phyloP scores from a whole-genome alignment of 2,888 invertebrate species.

The Malacosoma neustria region DNA sequence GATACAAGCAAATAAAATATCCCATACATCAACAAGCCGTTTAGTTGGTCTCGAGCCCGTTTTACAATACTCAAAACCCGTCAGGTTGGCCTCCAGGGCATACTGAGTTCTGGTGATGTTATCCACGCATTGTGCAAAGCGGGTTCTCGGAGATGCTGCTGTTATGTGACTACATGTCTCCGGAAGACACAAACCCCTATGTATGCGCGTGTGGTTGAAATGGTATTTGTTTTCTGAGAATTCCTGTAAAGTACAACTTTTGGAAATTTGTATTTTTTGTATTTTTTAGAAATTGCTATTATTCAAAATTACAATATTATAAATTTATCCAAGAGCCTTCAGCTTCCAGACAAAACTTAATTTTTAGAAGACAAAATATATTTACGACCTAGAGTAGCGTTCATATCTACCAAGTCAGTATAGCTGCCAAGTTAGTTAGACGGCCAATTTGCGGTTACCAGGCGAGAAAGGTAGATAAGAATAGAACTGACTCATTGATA shows the following conservation, averaged over 20 bases:
- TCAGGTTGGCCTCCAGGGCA: slow-evolving; percentile 25
- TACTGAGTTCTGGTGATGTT: slow-evolving; percentile 16
- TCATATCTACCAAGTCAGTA: too few relatives aligned
- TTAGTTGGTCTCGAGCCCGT: not conserved
- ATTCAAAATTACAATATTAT: too few relatives aligned
- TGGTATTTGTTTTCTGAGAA: slow-evolving; percentile 27
- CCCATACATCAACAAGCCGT: slow-evolving; percentile 13
- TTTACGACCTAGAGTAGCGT: too few relatives aligned
- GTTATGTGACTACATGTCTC: slow-evolving; percentile 22
- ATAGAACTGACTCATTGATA: too few relatives aligned
- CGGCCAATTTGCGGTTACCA: too few relatives aligned
- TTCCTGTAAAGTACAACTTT: slow-evolving; percentile 18
- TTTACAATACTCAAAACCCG: slow-evolving; percentile 26
- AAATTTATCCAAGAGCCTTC: too few relatives aligned
- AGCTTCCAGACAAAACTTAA: too few relatives aligned
- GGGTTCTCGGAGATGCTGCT: slow-evolving; percentile 8
- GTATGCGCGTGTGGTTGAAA: slow-evolving; percentile 40
- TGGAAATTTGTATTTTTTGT: too few relatives aligned
- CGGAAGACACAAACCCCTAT: slow-evolving; percentile 39
- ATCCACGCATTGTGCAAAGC: slow-evolving; percentile 32
- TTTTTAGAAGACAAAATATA: too few relatives aligned
- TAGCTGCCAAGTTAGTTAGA: too few relatives aligned
- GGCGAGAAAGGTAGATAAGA: too few relatives aligned
- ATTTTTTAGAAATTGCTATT: too few relatives aligned
- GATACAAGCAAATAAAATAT: slow-evolving; percentile 18